These are phyloP conservation scores for Laterallus jamaicensis DNA, from an alignment of 2,113 vertebrate genomes.

Conservation along the genomic window DNA sequence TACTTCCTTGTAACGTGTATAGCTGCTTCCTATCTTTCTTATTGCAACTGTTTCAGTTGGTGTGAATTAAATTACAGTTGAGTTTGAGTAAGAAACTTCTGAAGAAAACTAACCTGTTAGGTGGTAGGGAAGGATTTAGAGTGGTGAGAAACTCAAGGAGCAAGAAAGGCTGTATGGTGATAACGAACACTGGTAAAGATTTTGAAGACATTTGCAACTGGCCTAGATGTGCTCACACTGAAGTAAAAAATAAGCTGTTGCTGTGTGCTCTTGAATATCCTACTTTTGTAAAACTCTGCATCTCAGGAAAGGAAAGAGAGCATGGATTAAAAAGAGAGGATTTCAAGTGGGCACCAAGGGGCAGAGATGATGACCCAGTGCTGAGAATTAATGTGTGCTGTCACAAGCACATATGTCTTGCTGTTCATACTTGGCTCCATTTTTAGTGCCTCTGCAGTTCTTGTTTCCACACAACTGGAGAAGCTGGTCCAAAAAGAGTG, in stretches of 20 bases:
- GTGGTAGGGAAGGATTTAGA: neutral
- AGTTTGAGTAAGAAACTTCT: neutral
- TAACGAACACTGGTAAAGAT: neutral
- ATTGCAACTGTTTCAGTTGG: neutral
- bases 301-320: neutral
- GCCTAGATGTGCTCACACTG: neutral
- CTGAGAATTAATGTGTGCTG: neutral
- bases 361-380: neutral
- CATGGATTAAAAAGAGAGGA: constrained; percentile 5
- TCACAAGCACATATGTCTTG: neutral
- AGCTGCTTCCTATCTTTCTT: neutral
- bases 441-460: constrained; percentile 1
- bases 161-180: neutral
- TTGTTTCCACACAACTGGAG: neutral
- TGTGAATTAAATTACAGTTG: neutral
- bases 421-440: neutral
- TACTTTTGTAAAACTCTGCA: neutral
- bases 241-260: neutral
- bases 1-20: neutral
- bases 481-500: neutral
- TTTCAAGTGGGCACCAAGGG: neutral
- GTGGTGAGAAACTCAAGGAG: neutral
- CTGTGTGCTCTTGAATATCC: neutral
- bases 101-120: neutral
- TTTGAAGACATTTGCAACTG: neutral